These are phyloP conservation scores for Isoperla grammatica DNA, from an alignment of 2,888 invertebrate genomes.

Conservation along the genomic window DNA sequence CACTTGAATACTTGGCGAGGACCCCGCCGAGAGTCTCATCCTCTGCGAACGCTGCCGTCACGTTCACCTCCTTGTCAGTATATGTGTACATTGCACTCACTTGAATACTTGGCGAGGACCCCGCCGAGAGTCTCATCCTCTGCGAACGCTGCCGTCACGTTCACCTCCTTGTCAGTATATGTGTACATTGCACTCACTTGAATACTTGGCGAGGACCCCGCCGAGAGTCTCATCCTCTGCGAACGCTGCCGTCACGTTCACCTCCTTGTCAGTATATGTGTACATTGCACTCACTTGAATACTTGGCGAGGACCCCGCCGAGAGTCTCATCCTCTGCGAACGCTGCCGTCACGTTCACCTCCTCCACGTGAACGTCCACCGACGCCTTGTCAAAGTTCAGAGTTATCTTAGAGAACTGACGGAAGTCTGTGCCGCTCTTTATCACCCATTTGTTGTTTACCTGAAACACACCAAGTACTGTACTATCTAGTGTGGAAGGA, in stretches of 20 bases:
- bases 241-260: slow-evolving; percentile 64
- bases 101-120: slow-evolving; percentile 65
- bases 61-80: slow-evolving; percentile 62
- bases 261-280: too few species aligned
- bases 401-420: slow-evolving; percentile 77
- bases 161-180: slow-evolving; percentile 61
- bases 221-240: slow-evolving; percentile 67
- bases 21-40: slow-evolving; percentile 64
- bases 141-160: slow-evolving; percentile 61
- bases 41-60: slow-evolving; percentile 64
- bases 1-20: slow-evolving; percentile 66
- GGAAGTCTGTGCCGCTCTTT: slow-evolving; percentile 89
- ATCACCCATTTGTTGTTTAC: slow-evolving; percentile 75
- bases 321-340: slow-evolving; percentile 65
- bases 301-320: slow-evolving; percentile 66
- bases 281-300: slow-evolving; percentile 55
- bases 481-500: too few species aligned
- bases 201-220: slow-evolving; percentile 65
- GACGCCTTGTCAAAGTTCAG: slow-evolving; percentile 54
- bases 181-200: slow-evolving; percentile 52
- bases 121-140: slow-evolving; percentile 68
- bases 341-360: slow-evolving; percentile 63
- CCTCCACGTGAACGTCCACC: slow-evolving; percentile 58
- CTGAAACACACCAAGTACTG: slow-evolving; percentile 45
- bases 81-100: too few species aligned